These are phyloP conservation scores for Phthorimaea operculella DNA, from an alignment of 1,140 invertebrate species.

Conservation along the genomic window DNA sequence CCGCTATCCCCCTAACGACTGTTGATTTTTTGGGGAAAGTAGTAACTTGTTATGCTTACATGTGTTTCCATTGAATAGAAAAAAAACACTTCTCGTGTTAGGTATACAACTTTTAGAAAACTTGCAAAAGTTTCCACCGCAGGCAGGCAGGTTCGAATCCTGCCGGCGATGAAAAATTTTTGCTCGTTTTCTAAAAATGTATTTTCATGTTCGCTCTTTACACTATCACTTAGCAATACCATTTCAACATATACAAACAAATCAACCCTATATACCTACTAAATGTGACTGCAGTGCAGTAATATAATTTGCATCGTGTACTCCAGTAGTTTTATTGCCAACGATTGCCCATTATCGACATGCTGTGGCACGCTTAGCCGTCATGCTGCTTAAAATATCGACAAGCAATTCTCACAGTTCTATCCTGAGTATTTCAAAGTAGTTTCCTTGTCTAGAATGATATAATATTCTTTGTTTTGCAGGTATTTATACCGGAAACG, in stretches of 20 bases:
- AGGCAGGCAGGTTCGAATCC: no score
- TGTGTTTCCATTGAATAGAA: no score
- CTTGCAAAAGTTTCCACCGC: no score
- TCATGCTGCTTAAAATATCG: constrained; percentile 30
- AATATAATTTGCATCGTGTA: constrained; percentile 41
- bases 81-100: no score
- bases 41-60: not conserved
- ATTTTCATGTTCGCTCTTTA: no score
- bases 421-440: not conserved
- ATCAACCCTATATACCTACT: no score
- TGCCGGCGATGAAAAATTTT: no score
- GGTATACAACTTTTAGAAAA: no score
- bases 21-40: no score
- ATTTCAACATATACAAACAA: no score
- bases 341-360: constrained; percentile 35
- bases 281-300: constrained; percentile 8
- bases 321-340: constrained; percentile 35
- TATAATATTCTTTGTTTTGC: not conserved
- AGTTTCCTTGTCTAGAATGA: not conserved
- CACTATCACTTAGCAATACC: no score
- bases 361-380: constrained; percentile 30
- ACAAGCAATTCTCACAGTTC: not conserved
- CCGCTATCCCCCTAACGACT: not conserved
- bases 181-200: no score
- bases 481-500: not conserved